Conservation (phyloP, 1,140 invertebrate species). For the Listronotus bonariensis region DNA sequence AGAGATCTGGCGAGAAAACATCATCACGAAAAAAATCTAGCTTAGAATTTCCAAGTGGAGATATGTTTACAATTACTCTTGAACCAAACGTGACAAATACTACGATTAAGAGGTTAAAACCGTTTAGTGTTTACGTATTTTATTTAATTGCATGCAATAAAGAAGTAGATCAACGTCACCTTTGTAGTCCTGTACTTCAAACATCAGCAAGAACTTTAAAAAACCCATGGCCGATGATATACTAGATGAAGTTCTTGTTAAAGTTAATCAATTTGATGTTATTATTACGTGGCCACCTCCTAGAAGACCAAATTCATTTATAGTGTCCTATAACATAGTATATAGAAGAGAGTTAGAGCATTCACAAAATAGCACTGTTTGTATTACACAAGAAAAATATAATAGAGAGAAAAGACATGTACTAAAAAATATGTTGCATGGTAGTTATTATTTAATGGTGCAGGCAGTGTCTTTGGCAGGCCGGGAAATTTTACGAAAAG, state of each 20-base stretch:
- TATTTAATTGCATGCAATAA: constrained; percentile 60
- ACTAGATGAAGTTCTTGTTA: constrained; percentile 37
- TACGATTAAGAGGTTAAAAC: constrained; percentile 54
- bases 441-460: constrained; percentile 67
- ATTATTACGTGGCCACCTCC: constrained; percentile 66
- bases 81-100: constrained; percentile 41
- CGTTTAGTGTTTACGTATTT: constrained; percentile 60
- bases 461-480: constrained; percentile 67
- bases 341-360: constrained; percentile 44
- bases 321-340: constrained; percentile 61
- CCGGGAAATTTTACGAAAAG: constrained; percentile 32
- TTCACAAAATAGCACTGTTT: constrained; percentile 20
- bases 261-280: constrained; percentile 51
- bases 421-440: constrained; percentile 60
- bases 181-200: constrained; percentile 49
- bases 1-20: background rate
- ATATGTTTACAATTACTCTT: background rate
- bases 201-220: constrained; percentile 52
- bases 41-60: background rate
- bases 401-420: constrained; percentile 34
- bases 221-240: constrained; percentile 54
- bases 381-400: constrained; percentile 26
- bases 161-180: constrained; percentile 38
- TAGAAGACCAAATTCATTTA: constrained; percentile 64
- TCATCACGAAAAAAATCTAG: constrained; percentile 3